Evolutionary conservation across 2,113 vertebrate genomes (phyloP).

Genomic region (Myrmecobius fasciatus): DNA sequence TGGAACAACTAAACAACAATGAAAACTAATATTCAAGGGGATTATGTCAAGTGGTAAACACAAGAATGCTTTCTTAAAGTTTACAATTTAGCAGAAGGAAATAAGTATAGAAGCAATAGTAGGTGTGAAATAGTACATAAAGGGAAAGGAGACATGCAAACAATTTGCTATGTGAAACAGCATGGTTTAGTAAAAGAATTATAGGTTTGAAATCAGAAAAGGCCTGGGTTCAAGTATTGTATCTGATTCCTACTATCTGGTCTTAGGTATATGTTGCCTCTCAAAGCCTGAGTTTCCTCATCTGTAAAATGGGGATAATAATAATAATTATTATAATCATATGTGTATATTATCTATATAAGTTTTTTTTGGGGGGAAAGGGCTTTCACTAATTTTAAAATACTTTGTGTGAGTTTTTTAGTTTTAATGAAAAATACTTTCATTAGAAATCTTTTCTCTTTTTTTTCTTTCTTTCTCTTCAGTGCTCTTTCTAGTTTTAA

Average conservation of each 20-base stretch:
- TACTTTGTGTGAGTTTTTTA: neutral
- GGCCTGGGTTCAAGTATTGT: neutral
- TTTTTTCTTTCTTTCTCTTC: neutral
- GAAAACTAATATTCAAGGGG: neutral
- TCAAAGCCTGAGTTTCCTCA: neutral
- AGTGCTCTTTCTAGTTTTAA: slow-evolving; percentile 36
- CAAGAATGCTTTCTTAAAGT: neutral
- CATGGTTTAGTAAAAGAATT: neutral
- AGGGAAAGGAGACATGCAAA: neutral
- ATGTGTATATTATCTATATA: neutral
- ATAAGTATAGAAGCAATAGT: neutral
- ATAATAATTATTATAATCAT: neutral
- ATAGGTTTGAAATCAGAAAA: neutral
- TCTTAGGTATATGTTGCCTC: neutral
- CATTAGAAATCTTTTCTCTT: neutral
- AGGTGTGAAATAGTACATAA: neutral
- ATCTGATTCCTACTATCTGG: neutral
- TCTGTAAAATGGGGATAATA: neutral
- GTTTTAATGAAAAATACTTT: neutral
- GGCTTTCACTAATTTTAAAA: no score
- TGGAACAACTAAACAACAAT: neutral
- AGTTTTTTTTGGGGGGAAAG: no score
- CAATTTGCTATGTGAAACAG: neutral
- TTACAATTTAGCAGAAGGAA: neutral
- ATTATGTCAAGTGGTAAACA: neutral